Evolutionary conservation across 37 sponge, comb jelly and placozoan genomes (phyloP).

Genomic region (Hormiphora californensis): DNA sequence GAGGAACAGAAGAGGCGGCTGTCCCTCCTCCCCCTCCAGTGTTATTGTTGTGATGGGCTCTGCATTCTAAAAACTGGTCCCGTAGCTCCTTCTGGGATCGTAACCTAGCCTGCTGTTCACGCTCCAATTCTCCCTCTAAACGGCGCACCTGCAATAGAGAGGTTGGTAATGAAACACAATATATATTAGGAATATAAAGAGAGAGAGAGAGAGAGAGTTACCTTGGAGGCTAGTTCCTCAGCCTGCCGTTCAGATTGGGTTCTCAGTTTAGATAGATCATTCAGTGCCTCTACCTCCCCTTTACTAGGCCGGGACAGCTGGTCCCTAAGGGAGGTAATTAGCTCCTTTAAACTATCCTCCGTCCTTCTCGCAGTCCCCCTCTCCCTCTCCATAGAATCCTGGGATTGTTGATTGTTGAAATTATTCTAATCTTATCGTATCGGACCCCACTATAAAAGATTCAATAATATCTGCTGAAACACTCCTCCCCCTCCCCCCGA

Average conservation of each 20-base stretch:
- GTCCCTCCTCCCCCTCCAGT: no score
- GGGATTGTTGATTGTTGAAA: no score
- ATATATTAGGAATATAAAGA: neutral
- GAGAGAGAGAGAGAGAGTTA: neutral
- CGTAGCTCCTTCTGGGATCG: conserved; percentile 14
- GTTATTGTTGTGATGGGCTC: conserved; percentile 18
- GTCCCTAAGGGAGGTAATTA: neutral
- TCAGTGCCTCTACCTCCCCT: neutral
- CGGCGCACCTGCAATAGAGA: neutral
- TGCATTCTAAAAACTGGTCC: conserved; percentile 36
- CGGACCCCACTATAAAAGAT: no score
- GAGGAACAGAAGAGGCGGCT: neutral
- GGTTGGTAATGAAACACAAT: no score
- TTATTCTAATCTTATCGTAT: no score
- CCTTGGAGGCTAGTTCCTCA: neutral
- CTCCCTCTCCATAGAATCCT: conserved; percentile 12
- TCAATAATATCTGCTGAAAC: no score
- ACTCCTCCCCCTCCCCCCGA: no score
- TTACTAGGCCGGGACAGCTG: conserved; percentile 27
- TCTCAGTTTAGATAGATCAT: conserved; percentile 8
- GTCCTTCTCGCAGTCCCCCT: neutral
- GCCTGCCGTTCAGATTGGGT: neutral
- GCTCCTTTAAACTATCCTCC: conserved; percentile 2
- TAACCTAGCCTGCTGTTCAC: conserved; percentile 23
- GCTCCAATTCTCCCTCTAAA: neutral